These are phyloP conservation scores for Ranitomeya imitator DNA, from an alignment of 2,113 vertebrate genomes.

Conservation along the genomic window DNA sequence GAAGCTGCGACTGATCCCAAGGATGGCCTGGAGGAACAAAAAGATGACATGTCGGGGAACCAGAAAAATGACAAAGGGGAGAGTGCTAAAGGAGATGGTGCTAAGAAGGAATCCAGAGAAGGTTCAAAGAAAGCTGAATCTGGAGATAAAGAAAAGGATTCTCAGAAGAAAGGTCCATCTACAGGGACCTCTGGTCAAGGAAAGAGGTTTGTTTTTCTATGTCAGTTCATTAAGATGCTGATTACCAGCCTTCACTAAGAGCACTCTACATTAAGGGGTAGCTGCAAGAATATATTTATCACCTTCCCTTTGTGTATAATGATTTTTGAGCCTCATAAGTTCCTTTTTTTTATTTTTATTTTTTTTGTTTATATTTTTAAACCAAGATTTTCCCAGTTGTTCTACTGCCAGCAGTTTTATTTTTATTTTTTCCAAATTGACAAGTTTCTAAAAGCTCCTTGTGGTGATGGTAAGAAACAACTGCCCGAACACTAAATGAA, in stretches of 20 bases:
- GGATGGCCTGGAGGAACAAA: constrained; percentile 88
- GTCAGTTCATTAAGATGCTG: constrained; percentile 99
- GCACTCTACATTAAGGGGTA: constrained; percentile 96
- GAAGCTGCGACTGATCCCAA: constrained; percentile 72
- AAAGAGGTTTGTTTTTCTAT: constrained; percentile 99
- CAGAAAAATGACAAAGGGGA: constrained; percentile 96
- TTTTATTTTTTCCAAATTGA: constrained; percentile 82
- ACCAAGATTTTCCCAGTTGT: constrained; percentile 82
- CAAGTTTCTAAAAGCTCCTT: constrained; percentile 84
- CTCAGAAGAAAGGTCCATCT: constrained; percentile 99
- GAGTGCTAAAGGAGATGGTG: constrained; percentile 83
- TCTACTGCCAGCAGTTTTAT: constrained; percentile 84
- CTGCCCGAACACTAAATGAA: constrained; percentile 91
- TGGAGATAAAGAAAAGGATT: constrained; percentile 99
- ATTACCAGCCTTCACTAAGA: constrained; percentile 98
- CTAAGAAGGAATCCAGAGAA: constrained; percentile 96
- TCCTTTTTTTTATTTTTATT: constrained; percentile 84
- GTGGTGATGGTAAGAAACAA: constrained; percentile 93
- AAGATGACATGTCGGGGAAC: constrained; percentile 87
- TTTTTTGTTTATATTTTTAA: constrained; percentile 81
- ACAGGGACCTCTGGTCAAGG: constrained; percentile 99
- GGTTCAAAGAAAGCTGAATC: constrained; percentile 94
- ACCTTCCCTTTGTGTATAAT: constrained; percentile 74
- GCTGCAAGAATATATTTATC: constrained; percentile 95
- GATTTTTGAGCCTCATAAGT: constrained; percentile 87